Conservation (phyloP, 1,140 invertebrate species). For the Papilio dardanus region DNA sequence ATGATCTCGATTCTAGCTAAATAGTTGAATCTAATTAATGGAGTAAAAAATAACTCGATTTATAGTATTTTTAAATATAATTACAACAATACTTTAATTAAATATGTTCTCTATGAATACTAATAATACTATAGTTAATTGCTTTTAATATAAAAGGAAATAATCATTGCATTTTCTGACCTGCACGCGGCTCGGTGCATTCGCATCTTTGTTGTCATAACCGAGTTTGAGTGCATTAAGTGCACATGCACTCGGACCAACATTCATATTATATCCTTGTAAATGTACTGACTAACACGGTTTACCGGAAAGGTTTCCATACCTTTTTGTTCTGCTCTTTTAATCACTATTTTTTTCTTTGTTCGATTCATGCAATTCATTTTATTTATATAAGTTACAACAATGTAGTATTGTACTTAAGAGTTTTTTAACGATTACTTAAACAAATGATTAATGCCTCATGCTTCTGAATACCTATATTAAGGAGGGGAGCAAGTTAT, state of each 20-base stretch:
- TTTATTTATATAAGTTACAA: too few relatives aligned
- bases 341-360: background rate
- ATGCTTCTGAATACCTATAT: too few relatives aligned
- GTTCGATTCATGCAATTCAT: background rate
- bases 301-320: conserved; percentile 12
- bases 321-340: background rate
- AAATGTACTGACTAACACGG: background rate
- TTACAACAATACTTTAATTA: too few relatives aligned
- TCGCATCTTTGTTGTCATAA: background rate
- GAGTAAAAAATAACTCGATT: too few relatives aligned
- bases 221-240: conserved; percentile 4
- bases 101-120: background rate
- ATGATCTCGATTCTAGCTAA: too few relatives aligned
- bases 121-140: background rate
- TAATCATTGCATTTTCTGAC: background rate
- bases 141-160: background rate
- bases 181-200: background rate
- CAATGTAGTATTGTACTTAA: too few relatives aligned
- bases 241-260: background rate
- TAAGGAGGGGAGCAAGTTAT: too few relatives aligned
- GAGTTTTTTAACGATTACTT: too few relatives aligned
- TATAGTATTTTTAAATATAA: too few relatives aligned
- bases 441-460: too few relatives aligned
- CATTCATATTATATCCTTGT: conserved; percentile 18
- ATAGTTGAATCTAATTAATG: too few relatives aligned